phyloP scores from a whole-genome alignment of 2,797 vertebrate genomes.

The Rousettus madagascariensis region DNA sequence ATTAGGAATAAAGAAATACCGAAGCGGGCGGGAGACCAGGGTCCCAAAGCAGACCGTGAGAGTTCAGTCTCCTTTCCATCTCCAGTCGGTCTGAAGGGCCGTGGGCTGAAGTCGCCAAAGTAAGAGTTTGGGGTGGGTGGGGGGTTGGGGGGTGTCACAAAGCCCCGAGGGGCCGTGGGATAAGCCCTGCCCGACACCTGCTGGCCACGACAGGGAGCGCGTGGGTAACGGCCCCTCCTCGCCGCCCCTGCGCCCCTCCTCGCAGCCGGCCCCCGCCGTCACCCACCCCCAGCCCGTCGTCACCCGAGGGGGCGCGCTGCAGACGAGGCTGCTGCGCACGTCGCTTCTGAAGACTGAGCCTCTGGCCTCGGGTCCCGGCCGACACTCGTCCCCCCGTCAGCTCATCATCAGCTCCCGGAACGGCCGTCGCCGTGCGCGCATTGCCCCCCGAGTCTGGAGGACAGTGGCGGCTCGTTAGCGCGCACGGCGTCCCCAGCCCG shows the following conservation, averaged over 20 bases:
- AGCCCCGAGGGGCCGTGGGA: background rate
- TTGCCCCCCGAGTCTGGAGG: background rate
- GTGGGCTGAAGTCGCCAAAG: background rate
- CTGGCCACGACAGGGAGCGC: accelerated
- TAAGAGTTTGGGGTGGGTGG: background rate
- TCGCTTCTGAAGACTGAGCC: background rate
- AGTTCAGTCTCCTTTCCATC: accelerated
- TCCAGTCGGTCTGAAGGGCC: background rate
- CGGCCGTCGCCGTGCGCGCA: background rate
- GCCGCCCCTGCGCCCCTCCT: accelerated
- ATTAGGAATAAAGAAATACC: accelerated
- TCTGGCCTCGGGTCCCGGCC: background rate
- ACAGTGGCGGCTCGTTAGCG: background rate
- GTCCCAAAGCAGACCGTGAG: accelerated
- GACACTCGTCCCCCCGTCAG: background rate
- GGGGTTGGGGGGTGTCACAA: accelerated
- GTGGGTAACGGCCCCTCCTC: accelerated
- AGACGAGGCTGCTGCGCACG: no score
- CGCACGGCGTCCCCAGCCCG: background rate
- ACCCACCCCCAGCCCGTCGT: background rate
- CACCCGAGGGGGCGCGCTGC: accelerated
- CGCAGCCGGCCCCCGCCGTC: accelerated
- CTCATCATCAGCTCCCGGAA: background rate
- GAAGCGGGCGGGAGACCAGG: background rate
- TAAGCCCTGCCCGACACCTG: accelerated